phyloP scores from a whole-genome alignment of 2,797 vertebrate species.

The Choloepus didactylus region DNA sequence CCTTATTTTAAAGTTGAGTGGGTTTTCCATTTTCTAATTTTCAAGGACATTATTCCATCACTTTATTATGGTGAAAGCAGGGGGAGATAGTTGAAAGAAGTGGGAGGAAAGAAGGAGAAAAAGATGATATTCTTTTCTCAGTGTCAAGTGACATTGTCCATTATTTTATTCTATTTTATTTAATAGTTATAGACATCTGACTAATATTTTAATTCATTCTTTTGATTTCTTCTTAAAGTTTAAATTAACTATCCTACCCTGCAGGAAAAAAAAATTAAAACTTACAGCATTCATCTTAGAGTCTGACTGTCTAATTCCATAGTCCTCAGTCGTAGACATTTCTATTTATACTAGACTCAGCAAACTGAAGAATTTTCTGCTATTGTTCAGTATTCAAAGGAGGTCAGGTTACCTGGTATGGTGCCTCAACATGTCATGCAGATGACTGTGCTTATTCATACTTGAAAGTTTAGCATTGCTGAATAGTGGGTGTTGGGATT shows the following conservation, averaged over 20 bases:
- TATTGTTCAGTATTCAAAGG: background rate
- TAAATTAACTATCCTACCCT: background rate
- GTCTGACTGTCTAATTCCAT: background rate
- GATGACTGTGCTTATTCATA: background rate
- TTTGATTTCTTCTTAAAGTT: constrained; percentile 1
- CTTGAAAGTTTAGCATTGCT: background rate
- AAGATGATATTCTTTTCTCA: background rate
- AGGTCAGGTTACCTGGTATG: background rate
- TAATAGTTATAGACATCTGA: constrained; percentile 45
- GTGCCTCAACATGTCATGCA: background rate
- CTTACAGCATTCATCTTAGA: background rate
- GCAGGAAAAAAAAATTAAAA: background rate
- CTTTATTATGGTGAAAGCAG: constrained; percentile 47
- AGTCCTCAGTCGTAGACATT: background rate
- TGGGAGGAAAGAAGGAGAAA: background rate
- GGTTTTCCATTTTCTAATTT: constrained; percentile 50
- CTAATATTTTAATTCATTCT: constrained; percentile 49
- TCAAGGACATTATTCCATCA: background rate
- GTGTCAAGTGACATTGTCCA: background rate
- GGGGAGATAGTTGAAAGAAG: background rate
- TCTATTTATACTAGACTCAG: background rate
- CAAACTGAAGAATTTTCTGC: background rate
- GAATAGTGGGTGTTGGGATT: constrained; percentile 14
- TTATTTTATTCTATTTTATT: background rate
- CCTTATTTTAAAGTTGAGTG: constrained; percentile 24